Conservation (phyloP, 1,140 invertebrate species). For the Lepidurus packardi region DNA sequence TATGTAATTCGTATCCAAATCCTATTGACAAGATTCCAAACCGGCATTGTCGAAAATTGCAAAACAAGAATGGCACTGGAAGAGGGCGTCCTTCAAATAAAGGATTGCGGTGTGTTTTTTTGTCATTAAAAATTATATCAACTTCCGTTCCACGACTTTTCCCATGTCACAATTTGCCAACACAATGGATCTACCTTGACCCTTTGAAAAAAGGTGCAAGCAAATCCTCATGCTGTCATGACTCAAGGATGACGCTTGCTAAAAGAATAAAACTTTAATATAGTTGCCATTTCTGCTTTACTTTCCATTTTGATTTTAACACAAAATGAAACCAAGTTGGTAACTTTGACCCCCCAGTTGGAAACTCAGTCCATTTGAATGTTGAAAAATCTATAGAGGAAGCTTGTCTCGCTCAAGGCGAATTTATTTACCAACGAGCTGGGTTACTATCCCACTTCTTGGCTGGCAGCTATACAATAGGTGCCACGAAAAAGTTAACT, state of each 20-base stretch:
- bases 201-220: not conserved
- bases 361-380: not conserved
- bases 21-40: no score
- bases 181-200: not conserved
- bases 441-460: not conserved
- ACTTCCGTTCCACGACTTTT: constrained; percentile 18
- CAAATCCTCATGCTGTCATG: not conserved
- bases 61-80: no score
- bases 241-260: no score
- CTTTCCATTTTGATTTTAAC: no score
- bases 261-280: no score
- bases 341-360: no score
- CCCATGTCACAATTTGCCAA: not conserved
- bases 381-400: not conserved
- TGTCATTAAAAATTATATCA: not conserved
- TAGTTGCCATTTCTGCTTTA: no score
- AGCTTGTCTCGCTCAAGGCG: not conserved
- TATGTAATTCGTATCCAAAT: no score
- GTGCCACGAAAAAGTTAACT: not conserved
- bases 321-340: no score
- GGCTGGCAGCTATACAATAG: not conserved
- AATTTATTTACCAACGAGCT: not conserved
- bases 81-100: not conserved
- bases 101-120: no score
- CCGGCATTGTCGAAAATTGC: no score